These are phyloP conservation scores for Lacanobia oleracea DNA, from an alignment of 2,888 invertebrate genomes.

Conservation along the genomic window DNA sequence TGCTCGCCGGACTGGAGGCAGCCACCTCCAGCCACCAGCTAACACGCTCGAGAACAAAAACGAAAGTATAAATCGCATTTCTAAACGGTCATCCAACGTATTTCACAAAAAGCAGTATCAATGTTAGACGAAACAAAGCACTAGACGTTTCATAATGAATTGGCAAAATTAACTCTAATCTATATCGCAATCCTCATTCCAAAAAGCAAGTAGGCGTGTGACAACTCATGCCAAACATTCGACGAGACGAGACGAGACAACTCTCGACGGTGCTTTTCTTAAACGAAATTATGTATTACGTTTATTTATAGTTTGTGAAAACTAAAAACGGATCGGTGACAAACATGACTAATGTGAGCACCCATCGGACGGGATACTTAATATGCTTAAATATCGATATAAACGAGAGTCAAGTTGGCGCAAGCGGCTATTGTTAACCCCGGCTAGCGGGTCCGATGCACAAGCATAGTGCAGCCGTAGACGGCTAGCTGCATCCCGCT, in stretches of 20 bases:
- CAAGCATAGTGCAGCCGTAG: constrained; percentile 69
- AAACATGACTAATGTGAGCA: constrained; percentile 57
- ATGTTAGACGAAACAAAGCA: constrained; percentile 46
- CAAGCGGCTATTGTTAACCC: constrained; percentile 67
- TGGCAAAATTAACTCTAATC: constrained; percentile 72
- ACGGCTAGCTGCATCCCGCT: constrained; percentile 83
- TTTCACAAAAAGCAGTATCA: constrained; percentile 46
- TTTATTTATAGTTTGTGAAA: constrained; percentile 65
- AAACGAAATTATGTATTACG: constrained; percentile 59
- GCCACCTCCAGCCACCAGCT: constrained; percentile 14
- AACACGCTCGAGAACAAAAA: constrained; percentile 32
- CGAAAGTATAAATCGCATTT: constrained; percentile 42
- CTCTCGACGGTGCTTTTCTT: constrained; percentile 71
- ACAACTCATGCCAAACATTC: constrained; percentile 80
- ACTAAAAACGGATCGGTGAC: constrained; percentile 69
- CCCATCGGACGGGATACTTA: constrained; percentile 48
- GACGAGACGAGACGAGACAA: constrained; percentile 75
- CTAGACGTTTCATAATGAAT: constrained; percentile 73
- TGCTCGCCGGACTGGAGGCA: background rate
- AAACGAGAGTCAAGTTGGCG: constrained; percentile 63
- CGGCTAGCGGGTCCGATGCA: constrained; percentile 67
- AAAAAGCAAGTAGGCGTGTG: constrained; percentile 80
- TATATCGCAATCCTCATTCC: constrained; percentile 74
- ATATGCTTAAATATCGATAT: constrained; percentile 62
- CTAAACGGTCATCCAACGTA: constrained; percentile 30